Conservation (phyloP, 2,888 invertebrate genomes). For the Andrena trimmerana region DNA sequence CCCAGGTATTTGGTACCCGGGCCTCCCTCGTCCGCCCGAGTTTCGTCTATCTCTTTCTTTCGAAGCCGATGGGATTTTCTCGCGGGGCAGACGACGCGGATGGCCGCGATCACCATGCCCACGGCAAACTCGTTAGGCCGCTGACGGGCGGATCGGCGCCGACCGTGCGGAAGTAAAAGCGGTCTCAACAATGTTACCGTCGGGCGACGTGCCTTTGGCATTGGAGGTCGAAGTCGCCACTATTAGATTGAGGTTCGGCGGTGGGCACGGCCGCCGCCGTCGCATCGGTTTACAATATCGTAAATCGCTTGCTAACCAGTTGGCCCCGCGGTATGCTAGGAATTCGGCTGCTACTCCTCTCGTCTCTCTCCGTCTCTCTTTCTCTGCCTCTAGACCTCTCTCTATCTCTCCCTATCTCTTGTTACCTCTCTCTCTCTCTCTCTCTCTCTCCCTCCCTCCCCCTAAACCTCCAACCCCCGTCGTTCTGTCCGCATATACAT, state of each 20-base stretch:
- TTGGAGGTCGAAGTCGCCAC: conserved; percentile 80
- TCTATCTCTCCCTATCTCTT: conserved; percentile 46
- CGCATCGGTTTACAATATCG: conserved; percentile 85
- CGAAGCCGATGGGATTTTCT: background rate
- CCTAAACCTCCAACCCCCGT: conserved; percentile 23
- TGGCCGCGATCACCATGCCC: conserved; percentile 1
- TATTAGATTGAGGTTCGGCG: conserved; percentile 82
- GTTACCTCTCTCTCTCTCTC: conserved; percentile 35
- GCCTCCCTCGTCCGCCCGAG: too few relatives aligned
- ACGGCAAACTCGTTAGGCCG: conserved; percentile 37
- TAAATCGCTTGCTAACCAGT: conserved; percentile 85
- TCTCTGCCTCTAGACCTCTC: conserved; percentile 4
- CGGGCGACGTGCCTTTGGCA: conserved; percentile 68
- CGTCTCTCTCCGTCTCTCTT: conserved; percentile 53
- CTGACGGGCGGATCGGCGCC: background rate
- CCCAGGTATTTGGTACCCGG: too few relatives aligned
- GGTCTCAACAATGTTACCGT: conserved; percentile 59
- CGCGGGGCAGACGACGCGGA: background rate
- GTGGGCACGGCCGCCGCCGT: conserved; percentile 78
- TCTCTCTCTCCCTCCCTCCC: conserved; percentile 45
- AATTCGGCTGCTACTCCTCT: conserved; percentile 78
- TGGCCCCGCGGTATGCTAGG: conserved; percentile 82
- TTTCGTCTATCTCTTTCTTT: background rate
- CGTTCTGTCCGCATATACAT: conserved; percentile 49
- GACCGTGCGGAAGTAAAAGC: conserved; percentile 51